Base-by-base conservation (phyloP, 2,797 vertebrate species). In the Microtus agrestis region DNA sequence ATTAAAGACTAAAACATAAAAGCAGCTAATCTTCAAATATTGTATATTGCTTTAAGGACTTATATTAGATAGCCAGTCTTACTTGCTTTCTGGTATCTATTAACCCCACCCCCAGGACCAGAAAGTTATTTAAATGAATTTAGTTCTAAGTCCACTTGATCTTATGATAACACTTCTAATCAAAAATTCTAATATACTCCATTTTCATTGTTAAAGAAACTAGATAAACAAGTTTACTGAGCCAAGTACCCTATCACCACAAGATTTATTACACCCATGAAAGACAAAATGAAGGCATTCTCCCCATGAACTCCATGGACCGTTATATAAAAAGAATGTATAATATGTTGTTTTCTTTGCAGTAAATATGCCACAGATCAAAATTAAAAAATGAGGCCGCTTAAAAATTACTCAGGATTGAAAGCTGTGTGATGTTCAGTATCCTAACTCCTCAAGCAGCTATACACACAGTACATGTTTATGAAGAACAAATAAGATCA, bases 141-240 rank as follows among this genome's bases (percentile, higher is more conserved):
- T 59, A 87, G 63, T 34, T 95, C 67, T 65, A 96, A 95, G n/a
- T 21, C 93, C 92, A 92, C 93, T 76, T 91, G 78, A 56, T 54
- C 82, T 95, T 91, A 94, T 14, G 76, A 84, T 93, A 96, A 56
- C 15, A 85, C 71, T 93, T 87, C 61, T 95, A 95, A 89, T 90
- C 15, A 91, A 95, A 97, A 96, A 74, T 94, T 94, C 78, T 84
- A 86, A 65, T 77, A 67, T 48, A 74, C 15, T n/a, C 82, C 59
- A 56, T 78, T 91, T 93, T 88, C 82, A 78, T 17, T 89, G 74
- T 93, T 95, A 91, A 94, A 81, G 67, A 96, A 94, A 46, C 67
- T 82, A n/a, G n/a, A 89, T 81, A 96, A 95, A 96, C 74, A 96
- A 96, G 90, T 93, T 92, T 89, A 89, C 79, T 61, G 93, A 95